Conservation (phyloP, 2,797 vertebrate species). For the Pseudotriccus pelzelni region DNA sequence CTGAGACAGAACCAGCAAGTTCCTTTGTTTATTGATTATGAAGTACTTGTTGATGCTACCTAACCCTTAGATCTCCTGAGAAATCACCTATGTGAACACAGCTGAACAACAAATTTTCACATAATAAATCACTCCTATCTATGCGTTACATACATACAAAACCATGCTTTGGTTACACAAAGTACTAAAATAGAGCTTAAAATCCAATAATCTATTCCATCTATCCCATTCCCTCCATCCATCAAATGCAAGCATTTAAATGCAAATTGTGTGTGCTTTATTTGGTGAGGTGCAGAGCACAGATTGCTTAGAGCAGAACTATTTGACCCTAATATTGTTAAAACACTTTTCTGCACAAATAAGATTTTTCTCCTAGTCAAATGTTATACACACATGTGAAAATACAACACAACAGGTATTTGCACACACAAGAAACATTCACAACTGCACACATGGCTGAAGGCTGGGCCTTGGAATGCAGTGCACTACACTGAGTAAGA, state of each 20-base stretch:
- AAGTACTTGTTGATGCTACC: neutral
- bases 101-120: neutral
- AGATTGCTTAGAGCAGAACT: neutral
- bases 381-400: accelerated
- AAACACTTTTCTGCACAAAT: neutral
- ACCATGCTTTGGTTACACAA: neutral
- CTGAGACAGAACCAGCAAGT: neutral
- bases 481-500: neutral
- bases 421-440: neutral
- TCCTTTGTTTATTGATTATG: neutral
- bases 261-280: neutral
- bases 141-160: neutral
- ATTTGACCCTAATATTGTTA: neutral
- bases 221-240: neutral
- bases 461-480: neutral
- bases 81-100: neutral
- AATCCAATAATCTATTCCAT: neutral
- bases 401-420: neutral
- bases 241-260: neutral
- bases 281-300: neutral
- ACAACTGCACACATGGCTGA: neutral
- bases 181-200: neutral
- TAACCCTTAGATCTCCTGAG: neutral
- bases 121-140: neutral
- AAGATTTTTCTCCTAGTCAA: neutral